phyloP scores from a whole-genome alignment of 2,797 vertebrate species.

The Fratercula arctica region DNA sequence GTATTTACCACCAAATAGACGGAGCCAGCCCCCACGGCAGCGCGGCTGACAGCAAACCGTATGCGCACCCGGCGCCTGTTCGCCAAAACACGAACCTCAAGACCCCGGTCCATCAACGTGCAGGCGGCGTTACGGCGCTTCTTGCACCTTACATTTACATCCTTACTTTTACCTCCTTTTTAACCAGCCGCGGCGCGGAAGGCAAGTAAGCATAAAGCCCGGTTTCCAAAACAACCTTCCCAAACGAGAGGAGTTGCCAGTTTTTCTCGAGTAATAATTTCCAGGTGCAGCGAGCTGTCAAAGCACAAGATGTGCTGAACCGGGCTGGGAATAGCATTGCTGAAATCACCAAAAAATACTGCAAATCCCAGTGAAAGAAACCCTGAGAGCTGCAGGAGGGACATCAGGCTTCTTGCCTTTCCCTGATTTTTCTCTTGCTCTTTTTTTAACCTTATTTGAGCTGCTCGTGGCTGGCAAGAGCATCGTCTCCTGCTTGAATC shows the following conservation, averaged over 20 bases:
- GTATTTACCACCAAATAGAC: background rate
- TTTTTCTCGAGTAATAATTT: constrained; percentile 52
- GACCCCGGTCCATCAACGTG: background rate
- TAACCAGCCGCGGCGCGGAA: background rate
- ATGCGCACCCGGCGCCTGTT: background rate
- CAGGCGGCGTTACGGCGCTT: background rate
- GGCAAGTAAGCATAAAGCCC: background rate
- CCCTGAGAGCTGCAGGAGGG: background rate
- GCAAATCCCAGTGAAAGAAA: constrained; percentile 5
- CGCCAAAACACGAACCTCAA: background rate
- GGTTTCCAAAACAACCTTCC: background rate
- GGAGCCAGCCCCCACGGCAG: background rate
- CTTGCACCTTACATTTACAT: background rate
- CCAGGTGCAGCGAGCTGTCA: constrained; percentile 50
- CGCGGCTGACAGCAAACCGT: background rate
- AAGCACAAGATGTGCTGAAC: constrained; percentile 28
- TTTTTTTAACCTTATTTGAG: constrained; percentile 12
- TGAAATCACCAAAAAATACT: constrained; percentile 11
- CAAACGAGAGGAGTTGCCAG: background rate
- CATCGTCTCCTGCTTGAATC: background rate
- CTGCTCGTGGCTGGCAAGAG: background rate
- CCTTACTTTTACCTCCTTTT: background rate
- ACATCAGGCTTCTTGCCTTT: background rate
- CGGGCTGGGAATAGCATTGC: background rate
- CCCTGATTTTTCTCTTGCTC: background rate